phyloP scores from a whole-genome alignment of 2,797 vertebrate species.

The Sciurus carolinensis region DNA sequence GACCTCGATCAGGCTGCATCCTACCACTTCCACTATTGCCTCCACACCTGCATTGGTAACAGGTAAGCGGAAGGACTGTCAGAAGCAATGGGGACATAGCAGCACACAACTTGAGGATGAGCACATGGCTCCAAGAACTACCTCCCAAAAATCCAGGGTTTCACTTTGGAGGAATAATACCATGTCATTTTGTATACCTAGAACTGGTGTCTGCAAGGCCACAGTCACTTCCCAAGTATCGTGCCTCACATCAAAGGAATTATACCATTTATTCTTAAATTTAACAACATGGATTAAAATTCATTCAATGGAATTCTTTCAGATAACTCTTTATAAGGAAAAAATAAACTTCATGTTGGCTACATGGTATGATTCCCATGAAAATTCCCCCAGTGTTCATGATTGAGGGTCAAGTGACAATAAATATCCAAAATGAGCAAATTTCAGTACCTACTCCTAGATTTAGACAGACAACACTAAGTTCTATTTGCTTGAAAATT shows the following conservation, averaged over 20 bases:
- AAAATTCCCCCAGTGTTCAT: not conserved
- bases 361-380: not conserved
- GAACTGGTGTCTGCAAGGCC: not conserved
- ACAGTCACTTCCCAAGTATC: not conserved
- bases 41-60: no score
- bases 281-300: not conserved
- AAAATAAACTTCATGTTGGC: not conserved
- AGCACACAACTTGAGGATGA: not conserved
- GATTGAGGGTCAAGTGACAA: not conserved
- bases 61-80: not conserved
- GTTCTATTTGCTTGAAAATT: conserved; percentile 8
- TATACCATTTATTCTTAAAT: not conserved
- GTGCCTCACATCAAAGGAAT: not conserved
- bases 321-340: not conserved
- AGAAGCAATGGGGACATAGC: not conserved
- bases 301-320: not conserved
- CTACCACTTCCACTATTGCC: not conserved
- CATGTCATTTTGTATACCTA: not conserved
- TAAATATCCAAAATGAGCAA: not conserved
- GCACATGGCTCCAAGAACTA: not conserved
- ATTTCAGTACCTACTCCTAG: not conserved
- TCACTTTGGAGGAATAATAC: not conserved
- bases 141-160: not conserved
- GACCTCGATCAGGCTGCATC: not conserved
- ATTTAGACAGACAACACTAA: not conserved